Percentiles rank a stretch among this genome's conserved stretches.
Conservation (phyloP, 2,113 vertebrate species). For the Mirza zaza region DNA sequence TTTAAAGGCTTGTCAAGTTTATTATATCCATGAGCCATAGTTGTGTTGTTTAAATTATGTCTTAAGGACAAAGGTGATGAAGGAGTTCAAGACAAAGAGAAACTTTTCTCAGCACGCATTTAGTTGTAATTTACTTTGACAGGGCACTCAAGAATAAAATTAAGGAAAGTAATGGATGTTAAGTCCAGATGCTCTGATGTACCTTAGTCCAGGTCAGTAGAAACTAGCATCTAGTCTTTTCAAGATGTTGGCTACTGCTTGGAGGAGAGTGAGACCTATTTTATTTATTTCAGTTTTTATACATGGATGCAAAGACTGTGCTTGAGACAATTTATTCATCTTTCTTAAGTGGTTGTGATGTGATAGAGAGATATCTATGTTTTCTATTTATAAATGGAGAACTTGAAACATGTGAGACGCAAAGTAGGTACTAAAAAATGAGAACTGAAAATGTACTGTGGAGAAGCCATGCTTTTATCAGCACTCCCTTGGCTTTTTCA, state of each 20-base stretch:
- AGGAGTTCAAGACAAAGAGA: conserved; percentile 48
- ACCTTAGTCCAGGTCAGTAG: not conserved
- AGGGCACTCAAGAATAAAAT: not conserved
- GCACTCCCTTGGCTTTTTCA: conserved; percentile 3
- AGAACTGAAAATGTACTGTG: not conserved
- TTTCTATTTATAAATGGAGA: conserved; percentile 37
- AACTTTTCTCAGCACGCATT: conserved; percentile 10
- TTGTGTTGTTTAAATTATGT: conserved; percentile 26
- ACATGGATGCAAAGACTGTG: not conserved
- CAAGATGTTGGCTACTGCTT: not conserved
- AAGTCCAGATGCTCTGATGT: not conserved
- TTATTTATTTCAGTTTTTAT: conserved; percentile 38
- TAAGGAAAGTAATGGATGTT: not conserved
- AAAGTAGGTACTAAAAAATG: not conserved
- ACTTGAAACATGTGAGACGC: not conserved
- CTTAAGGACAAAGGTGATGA: conserved; percentile 46
- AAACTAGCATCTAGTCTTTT: conserved; percentile 23
- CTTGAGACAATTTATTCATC: conserved; percentile 4
- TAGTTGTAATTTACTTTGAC: conserved; percentile 19
- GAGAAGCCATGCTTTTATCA: not conserved
- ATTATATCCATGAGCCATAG: not conserved
- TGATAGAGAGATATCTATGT: not conserved
- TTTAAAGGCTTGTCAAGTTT: conserved; percentile 51
- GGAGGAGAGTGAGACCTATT: not conserved
- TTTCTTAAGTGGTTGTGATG: not conserved